Evolutionary conservation across 2,797 vertebrate genomes (phyloP), one percentile per base, ranked within the genome.

Genomic region (Tolypeutes matacus): DNA sequence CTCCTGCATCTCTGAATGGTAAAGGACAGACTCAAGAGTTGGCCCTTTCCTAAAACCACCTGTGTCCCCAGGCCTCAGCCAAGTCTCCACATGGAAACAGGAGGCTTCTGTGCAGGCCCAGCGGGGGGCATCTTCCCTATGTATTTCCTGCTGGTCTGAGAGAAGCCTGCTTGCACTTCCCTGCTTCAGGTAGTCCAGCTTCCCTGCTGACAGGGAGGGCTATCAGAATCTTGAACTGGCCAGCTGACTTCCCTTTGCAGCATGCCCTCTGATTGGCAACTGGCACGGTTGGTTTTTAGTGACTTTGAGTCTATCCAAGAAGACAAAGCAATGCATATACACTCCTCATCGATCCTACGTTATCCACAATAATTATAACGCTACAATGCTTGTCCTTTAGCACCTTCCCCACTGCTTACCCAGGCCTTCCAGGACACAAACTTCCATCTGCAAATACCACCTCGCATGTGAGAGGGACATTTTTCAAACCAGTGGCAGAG

Each of bases 401-500:
- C 25, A 73, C 25, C 27, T 86, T 58, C 36, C 60, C 51, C 13
- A 7, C 29, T 6, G 13, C 62, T 67, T 42, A 20, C 46, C 42
- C 18, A 67, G 29, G 53, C 27, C 65, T 73, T 9, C 7, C 1
- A n/a, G 51, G 21, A 84, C 51, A 20, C 39, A 46, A 27, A 25
- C 27, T 36, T 82, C 73, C 14, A 21, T 21, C 15, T 3, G 5
- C n/a, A 65, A 84, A 70, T 34, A 29, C 4, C 31, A 73, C 1
- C 27, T 34, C 0, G 0, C 1, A 36, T 11, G 11, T 4, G 12
- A 69, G 42, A 39, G 39, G 0, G 1, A 31, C n/a, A 31, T n/a
- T 56, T 51, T 77, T 49, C 46, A 39, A 25, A 49, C 17, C 42
- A 23, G 5, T 13, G 64, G 42, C 56, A 9, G 13, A 51, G n/a